phyloP scores from a whole-genome alignment of 2,797 vertebrate species.

The Dendrocincla tyrannina region DNA sequence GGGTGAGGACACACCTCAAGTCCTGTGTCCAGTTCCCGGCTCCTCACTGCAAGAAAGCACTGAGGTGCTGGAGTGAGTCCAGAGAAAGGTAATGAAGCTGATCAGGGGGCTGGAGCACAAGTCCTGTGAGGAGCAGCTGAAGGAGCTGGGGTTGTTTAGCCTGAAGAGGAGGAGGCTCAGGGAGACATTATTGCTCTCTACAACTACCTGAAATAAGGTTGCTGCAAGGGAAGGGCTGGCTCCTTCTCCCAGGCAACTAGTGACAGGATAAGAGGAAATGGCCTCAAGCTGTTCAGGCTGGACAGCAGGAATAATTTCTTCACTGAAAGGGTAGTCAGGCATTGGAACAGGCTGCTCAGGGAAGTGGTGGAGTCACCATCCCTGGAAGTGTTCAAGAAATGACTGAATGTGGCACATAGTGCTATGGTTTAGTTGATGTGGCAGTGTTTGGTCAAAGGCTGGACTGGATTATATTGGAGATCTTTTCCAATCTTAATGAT shows the following conservation, averaged over 20 bases:
- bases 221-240: too few species aligned
- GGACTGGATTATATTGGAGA: fast-evolving
- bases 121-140: neutral
- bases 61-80: fast-evolving
- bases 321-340: neutral
- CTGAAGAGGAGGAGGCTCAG: neutral
- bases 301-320: neutral
- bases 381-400: neutral
- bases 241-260: neutral
- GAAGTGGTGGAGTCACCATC: neutral
- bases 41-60: neutral
- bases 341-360: neutral
- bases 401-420: neutral
- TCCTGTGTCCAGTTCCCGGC: neutral
- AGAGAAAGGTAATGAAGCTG: neutral
- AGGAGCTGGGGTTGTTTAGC: neutral
- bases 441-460: neutral
- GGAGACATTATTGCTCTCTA: neutral
- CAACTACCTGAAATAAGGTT: neutral
- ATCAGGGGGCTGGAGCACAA: neutral
- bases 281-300: neutral
- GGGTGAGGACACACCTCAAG: neutral
- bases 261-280: neutral
- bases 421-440: neutral
- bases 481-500: neutral